A percentile compares a stretch with the other conserved stretches of the same genome.
Conservation (phyloP, 2,797 vertebrate genomes). For the Halcyon smyrnensis region DNA sequence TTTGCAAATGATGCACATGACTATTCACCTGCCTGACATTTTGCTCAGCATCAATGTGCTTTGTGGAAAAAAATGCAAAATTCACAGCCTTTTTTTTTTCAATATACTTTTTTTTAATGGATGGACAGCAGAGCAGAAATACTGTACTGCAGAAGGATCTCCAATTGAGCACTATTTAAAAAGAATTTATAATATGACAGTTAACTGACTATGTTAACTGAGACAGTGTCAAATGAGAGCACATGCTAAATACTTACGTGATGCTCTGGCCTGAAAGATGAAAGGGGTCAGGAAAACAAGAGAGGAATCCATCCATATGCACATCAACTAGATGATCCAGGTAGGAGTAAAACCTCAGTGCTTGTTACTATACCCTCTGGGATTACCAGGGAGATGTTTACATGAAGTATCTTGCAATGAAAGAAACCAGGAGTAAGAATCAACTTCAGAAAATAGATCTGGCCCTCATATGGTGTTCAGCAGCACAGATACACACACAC, state of each 20-base stretch:
- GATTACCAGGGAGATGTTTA: not conserved
- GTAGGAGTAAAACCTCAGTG: not conserved
- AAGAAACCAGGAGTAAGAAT: not conserved
- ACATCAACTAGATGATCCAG: not conserved
- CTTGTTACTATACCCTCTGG: not conserved
- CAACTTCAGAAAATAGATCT: not conserved
- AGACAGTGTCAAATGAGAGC: not conserved
- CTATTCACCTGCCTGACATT: not conserved
- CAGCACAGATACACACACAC: not conserved
- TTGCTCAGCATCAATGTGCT: not conserved
- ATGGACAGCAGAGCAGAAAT: not conserved
- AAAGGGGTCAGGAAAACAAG: not conserved
- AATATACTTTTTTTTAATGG: not conserved
- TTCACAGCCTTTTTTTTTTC: not conserved
- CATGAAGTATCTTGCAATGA: not conserved
- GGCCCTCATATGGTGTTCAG: conserved; percentile 9
- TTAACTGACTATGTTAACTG: not conserved
- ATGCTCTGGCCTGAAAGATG: not conserved
- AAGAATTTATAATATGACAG: not conserved
- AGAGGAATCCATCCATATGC: not conserved
- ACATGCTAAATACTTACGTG: not conserved
- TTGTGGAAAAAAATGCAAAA: not conserved
- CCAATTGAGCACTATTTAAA: not conserved
- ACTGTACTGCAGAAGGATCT: not conserved
- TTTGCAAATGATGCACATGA: not conserved